Percentiles rank a stretch among this genome's conserved stretches.
Evolutionary conservation across 2,797 vertebrate species (phyloP).

Genomic region (Eospalax fontanierii): DNA sequence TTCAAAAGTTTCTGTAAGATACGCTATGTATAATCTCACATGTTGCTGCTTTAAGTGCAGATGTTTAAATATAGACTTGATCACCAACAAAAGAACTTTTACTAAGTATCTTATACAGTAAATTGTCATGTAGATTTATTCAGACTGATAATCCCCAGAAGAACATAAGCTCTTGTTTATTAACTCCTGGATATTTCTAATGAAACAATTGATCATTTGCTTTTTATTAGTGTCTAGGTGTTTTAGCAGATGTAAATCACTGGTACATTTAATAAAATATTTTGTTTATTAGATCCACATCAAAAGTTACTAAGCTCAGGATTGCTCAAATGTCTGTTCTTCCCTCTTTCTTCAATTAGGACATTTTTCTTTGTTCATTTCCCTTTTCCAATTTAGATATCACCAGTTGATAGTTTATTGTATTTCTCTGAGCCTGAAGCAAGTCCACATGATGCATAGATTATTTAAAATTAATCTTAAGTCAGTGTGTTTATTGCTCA

Average conservation of each 20-base stretch:
- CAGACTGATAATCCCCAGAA: constrained; percentile 54
- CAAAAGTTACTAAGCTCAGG: constrained; percentile 45
- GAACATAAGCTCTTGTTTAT: constrained; percentile 69
- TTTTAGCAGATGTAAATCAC: constrained; percentile 75
- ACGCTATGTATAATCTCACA: not conserved
- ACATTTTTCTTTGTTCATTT: constrained; percentile 51
- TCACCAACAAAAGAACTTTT: constrained; percentile 64
- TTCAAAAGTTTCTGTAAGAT: constrained; percentile 54
- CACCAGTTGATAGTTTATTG: constrained; percentile 54
- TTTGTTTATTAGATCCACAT: constrained; percentile 49
- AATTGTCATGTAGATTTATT: constrained; percentile 73
- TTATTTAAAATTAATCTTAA: constrained; percentile 58
- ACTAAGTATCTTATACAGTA: constrained; percentile 36
- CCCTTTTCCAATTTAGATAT: constrained; percentile 58
- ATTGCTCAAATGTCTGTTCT: constrained; percentile 57
- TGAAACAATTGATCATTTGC: constrained; percentile 69
- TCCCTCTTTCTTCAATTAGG: not conserved
- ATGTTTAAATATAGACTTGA: constrained; percentile 44
- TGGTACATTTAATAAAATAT: constrained; percentile 58
- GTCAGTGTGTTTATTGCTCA: constrained; percentile 36
- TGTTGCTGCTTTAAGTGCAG: constrained; percentile 35
- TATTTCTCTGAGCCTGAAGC: constrained; percentile 49
- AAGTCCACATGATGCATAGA: not conserved
- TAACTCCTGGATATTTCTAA: constrained; percentile 71
- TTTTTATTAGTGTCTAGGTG: constrained; percentile 67